phyloP scores from a whole-genome alignment of 53 echinoderm and acorn worm genomes.

The Temnopleurus reevesii region DNA sequence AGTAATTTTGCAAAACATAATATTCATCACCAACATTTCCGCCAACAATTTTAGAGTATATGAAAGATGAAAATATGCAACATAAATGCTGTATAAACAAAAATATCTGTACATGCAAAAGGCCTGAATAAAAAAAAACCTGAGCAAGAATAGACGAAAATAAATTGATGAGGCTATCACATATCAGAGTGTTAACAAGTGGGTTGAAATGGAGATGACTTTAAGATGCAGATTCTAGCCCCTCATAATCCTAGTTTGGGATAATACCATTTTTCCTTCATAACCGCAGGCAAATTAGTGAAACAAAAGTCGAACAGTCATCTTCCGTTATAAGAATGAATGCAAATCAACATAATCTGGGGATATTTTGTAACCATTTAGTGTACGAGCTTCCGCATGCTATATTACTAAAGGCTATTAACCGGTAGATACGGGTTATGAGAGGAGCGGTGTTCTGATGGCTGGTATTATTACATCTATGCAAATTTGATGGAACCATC shows the following conservation, averaged over 20 bases:
- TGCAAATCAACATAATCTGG: neutral
- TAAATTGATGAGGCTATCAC: constrained; percentile 14
- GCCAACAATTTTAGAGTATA: too few species aligned
- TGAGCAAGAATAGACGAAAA: neutral
- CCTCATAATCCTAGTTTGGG: neutral
- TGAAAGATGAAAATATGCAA: too few species aligned
- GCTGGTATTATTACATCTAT: neutral
- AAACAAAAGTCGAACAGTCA: neutral
- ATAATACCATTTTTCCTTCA: constrained; percentile 2
- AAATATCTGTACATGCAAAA: too few species aligned
- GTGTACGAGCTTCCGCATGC: neutral
- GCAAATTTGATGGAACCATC: constrained; percentile 28
- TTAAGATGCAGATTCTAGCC: neutral
- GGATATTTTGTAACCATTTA: neutral
- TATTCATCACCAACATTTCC: too few species aligned
- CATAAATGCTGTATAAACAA: too few species aligned
- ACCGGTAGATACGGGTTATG: neutral
- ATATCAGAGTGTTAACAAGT: neutral
- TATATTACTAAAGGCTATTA: neutral
- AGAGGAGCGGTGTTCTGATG: neutral
- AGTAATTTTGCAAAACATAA: too few species aligned
- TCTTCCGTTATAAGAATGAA: neutral
- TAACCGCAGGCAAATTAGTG: neutral
- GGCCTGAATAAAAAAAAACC: neutral
- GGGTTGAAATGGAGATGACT: neutral